Evolutionary conservation across 1,140 invertebrate species (phyloP).

Genomic region (Lasaia peninsularis): DNA sequence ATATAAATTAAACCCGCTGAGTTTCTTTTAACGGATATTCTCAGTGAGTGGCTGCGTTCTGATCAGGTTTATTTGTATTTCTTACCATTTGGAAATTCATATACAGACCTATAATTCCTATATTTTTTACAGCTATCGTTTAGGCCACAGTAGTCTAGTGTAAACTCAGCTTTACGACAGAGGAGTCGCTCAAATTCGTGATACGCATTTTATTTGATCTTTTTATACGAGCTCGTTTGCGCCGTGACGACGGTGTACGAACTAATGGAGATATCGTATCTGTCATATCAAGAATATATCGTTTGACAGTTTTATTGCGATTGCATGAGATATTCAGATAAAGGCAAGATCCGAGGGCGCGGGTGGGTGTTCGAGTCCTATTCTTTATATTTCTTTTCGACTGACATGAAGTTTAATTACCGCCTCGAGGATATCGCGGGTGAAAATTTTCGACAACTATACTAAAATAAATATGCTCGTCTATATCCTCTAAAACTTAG

Average conservation of each 20-base stretch:
- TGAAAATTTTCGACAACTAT: no score
- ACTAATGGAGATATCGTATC: constrained; percentile 68
- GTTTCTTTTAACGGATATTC: no score
- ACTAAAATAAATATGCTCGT: no score
- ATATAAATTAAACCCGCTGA: no score
- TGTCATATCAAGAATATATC: constrained; percentile 61
- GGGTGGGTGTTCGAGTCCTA: constrained; percentile 28
- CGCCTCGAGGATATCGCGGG: not conserved
- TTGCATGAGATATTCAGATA: constrained; percentile 52
- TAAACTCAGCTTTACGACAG: constrained; percentile 10
- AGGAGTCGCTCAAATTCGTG: constrained; percentile 47
- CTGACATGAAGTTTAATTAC: constrained; percentile 6
- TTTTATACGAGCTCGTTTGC: constrained; percentile 50
- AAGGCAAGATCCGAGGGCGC: constrained; percentile 24
- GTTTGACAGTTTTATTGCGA: constrained; percentile 69
- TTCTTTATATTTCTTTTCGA: constrained; percentile 7
- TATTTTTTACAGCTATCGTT: no score
- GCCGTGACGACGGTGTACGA: constrained; percentile 52
- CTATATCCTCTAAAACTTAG: no score
- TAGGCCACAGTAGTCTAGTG: not conserved
- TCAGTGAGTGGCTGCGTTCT: no score
- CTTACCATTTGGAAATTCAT: no score
- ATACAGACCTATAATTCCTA: no score
- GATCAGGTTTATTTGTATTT: no score
- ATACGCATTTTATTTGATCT: constrained; percentile 48